A percentile compares a stretch with the other conserved stretches of the same genome.
These are phyloP conservation scores for Pristionchus exspectatus DNA, from an alignment of 2,888 invertebrate species.

Conservation along the genomic window DNA sequence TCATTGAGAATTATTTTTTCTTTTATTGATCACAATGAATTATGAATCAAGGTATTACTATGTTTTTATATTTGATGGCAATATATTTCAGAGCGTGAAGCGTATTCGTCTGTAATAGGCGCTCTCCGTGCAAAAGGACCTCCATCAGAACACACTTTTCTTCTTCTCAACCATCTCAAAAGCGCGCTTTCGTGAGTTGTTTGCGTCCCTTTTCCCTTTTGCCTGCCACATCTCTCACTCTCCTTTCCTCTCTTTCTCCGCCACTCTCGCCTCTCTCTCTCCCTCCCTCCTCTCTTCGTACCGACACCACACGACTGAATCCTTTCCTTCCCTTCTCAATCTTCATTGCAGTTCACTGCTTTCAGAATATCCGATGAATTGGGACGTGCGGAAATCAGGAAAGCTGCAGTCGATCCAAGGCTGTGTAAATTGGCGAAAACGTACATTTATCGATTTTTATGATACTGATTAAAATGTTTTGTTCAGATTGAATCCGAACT, in stretches of 20 bases:
- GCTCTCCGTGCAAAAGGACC: conserved; percentile 55
- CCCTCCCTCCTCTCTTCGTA: conserved; percentile 8
- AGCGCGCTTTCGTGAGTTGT: conserved; percentile 54
- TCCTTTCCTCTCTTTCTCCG: not conserved
- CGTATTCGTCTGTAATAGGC: conserved; percentile 34
- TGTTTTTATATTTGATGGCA: not conserved
- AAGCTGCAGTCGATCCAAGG: conserved; percentile 25
- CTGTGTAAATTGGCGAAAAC: not conserved
- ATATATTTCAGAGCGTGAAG: conserved; percentile 50
- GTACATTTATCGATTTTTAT: conserved; percentile 29
- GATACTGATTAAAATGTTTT: not conserved
- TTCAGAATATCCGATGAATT: conserved; percentile 54
- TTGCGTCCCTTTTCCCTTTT: conserved; percentile 16
- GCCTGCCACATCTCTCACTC: conserved; percentile 3
- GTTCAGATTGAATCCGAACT: conserved; percentile 50
- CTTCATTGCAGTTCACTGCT: not conserved
- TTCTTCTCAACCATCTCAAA: conserved; percentile 52
- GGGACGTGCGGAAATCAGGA: conserved; percentile 51
- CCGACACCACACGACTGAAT: not conserved
- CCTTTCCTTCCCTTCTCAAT: not conserved
- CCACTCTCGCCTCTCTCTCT: conserved; percentile 2
- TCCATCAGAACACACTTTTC: conserved; percentile 48
- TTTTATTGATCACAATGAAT: not conserved
- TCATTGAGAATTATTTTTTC: not conserved
- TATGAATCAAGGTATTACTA: not conserved